These are phyloP conservation scores for Porphyrio hochstetteri DNA, from an alignment of 2,113 vertebrate genomes.

Conservation along the genomic window DNA sequence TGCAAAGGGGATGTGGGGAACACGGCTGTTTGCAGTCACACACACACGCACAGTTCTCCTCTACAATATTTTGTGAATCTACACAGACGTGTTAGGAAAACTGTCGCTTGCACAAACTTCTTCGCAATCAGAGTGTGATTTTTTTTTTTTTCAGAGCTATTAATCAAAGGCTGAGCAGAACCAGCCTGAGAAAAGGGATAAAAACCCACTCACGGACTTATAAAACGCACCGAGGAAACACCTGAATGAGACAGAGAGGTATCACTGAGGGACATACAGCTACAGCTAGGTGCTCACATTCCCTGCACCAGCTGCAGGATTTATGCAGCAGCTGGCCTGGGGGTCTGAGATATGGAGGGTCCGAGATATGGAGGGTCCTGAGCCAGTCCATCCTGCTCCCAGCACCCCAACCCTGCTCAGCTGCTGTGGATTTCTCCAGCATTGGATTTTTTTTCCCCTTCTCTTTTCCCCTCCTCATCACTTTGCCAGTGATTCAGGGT, in stretches of 20 bases:
- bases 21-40: conserved; percentile 2
- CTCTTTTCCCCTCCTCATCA: no score
- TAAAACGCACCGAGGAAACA: rapidly evolving
- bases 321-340: neutral
- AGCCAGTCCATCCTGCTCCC: neutral
- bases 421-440: neutral
- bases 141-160: neutral
- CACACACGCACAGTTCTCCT: neutral
- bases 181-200: neutral
- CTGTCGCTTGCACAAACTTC: conserved; percentile 56
- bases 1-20: neutral
- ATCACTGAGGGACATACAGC: neutral
- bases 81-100: conserved; percentile 59
- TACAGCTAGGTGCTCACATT: rapidly evolving
- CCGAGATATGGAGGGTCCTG: rapidly evolving
- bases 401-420: neutral
- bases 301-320: neutral
- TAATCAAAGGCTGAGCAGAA: conserved; percentile 8
- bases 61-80: conserved; percentile 21
- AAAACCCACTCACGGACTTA: neutral
- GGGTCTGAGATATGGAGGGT: neutral
- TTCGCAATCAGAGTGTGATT: conserved; percentile 27
- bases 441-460: neutral
- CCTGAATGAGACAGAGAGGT: neutral
- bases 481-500: neutral